Conservation (phyloP, 2,888 invertebrate species). For the Drosophila multiciliata region DNA sequence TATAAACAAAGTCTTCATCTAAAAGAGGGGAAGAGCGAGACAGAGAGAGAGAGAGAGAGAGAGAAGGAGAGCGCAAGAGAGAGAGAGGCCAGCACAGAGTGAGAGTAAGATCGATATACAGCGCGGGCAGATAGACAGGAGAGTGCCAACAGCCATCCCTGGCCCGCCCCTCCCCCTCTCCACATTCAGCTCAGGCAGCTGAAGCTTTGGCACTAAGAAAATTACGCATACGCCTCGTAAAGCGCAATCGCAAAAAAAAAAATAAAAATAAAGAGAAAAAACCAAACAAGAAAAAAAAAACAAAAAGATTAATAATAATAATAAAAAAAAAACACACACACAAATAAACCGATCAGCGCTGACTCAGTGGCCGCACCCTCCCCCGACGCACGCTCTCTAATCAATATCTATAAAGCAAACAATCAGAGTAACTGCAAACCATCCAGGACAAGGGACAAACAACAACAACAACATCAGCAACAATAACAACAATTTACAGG, state of each 20-base stretch:
- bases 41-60: slow-evolving; percentile 2
- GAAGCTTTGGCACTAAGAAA: slow-evolving; percentile 61
- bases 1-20: slow-evolving; percentile 60
- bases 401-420: slow-evolving; percentile 28
- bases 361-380: slow-evolving; percentile 29
- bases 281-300: slow-evolving; percentile 22
- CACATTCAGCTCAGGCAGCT: slow-evolving; percentile 18
- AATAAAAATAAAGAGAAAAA: slow-evolving; percentile 17
- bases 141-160: neutral
- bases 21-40: slow-evolving; percentile 3
- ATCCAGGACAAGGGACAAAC: neutral
- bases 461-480: neutral
- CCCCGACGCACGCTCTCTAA: neutral
- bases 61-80: slow-evolving; percentile 1
- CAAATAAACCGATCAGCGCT: slow-evolving; percentile 36
- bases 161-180: neutral
- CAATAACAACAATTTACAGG: neutral
- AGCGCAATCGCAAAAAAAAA: slow-evolving; percentile 49
- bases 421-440: slow-evolving; percentile 3
- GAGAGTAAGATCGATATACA: slow-evolving; percentile 25
- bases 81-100: slow-evolving; percentile 9
- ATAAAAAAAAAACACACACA: slow-evolving; percentile 9
- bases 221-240: slow-evolving; percentile 75
- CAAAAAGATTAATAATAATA: slow-evolving; percentile 40
- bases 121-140: slow-evolving; percentile 15